phyloP scores from a whole-genome alignment of 1,140 invertebrate genomes.

The Leptinotarsa defecta region DNA sequence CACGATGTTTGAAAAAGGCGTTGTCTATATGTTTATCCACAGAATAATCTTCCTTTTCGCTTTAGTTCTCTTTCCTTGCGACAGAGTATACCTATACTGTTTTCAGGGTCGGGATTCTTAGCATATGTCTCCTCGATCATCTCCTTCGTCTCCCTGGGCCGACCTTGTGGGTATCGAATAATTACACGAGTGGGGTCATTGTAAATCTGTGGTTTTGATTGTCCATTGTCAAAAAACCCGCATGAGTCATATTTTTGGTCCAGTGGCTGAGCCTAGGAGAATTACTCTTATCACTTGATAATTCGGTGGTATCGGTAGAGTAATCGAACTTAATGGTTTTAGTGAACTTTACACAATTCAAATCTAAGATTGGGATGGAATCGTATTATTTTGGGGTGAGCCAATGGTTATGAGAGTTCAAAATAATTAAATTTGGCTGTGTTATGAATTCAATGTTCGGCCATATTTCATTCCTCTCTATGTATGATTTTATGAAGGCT shows the following conservation, averaged over 20 bases:
- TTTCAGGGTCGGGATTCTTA: neutral
- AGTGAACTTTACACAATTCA: neutral
- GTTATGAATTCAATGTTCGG: neutral
- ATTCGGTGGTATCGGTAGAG: neutral
- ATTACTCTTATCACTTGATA: neutral
- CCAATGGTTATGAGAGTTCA: neutral
- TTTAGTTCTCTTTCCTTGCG: neutral
- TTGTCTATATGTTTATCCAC: neutral
- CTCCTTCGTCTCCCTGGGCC: neutral
- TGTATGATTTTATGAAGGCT: neutral
- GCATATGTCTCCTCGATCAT: neutral
- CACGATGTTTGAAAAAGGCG: conserved; percentile 18
- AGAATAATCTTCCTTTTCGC: neutral
- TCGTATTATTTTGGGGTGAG: neutral
- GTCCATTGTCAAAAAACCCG: neutral
- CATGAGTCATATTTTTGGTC: neutral
- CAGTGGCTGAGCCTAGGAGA: neutral
- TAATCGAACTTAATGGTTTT: neutral
- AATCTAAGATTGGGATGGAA: neutral
- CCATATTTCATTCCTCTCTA: neutral
- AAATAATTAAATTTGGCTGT: neutral
- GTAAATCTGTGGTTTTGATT: neutral
- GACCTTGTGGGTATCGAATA: neutral
- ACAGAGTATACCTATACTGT: neutral
- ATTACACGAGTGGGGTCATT: neutral